Evolutionary conservation across 2,113 vertebrate species (phyloP).

Genomic region (Cyrtonyx montezumae): DNA sequence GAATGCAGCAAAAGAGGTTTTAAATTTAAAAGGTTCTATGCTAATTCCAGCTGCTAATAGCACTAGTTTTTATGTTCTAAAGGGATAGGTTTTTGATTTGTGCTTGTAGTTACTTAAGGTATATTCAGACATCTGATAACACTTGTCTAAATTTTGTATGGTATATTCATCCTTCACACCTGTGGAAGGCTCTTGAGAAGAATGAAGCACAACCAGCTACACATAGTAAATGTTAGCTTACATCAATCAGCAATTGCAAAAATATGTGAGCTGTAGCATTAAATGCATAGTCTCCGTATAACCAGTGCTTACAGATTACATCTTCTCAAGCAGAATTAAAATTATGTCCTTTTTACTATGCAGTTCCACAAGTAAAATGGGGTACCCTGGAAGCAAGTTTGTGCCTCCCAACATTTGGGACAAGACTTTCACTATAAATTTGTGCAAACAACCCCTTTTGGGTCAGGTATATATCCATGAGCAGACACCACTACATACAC

Average conservation of each 20-base stretch:
- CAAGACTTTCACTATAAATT: neutral
- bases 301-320: neutral
- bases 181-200: conserved; percentile 23
- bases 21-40: conserved; percentile 29
- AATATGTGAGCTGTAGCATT: neutral
- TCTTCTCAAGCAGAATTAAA: neutral
- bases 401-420: neutral
- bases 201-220: neutral
- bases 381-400: neutral
- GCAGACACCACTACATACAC: neutral
- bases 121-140: neutral
- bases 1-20: neutral
- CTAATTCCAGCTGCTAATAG: conserved; percentile 35
- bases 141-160: conserved; percentile 14
- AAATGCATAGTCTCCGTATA: neutral
- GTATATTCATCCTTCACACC: neutral
- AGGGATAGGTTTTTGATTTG: conserved; percentile 21
- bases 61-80: conserved; percentile 23
- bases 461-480: neutral
- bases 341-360: neutral
- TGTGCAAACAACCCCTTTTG: neutral
- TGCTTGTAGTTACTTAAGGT: conserved; percentile 39
- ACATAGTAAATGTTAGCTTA: neutral
- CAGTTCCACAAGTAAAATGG: neutral
- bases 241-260: neutral